phyloP scores from a whole-genome alignment of 2,113 vertebrate species.

The Colius striatus region DNA sequence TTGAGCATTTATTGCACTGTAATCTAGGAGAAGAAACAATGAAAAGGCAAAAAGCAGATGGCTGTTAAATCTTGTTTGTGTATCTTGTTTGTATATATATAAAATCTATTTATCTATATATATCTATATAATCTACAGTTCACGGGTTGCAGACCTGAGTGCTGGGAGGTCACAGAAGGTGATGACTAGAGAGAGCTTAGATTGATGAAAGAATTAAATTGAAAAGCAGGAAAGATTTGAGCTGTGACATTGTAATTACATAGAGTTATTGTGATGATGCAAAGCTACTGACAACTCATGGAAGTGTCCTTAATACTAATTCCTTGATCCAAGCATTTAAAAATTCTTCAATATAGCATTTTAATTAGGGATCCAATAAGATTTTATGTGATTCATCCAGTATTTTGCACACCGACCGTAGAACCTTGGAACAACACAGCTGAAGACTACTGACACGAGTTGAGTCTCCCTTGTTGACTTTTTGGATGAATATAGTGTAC shows the following conservation, averaged over 20 bases:
- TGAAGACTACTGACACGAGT: background rate
- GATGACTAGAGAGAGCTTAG: background rate
- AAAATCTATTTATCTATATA: no score
- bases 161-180: background rate
- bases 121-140: background rate
- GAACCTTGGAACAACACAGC: background rate
- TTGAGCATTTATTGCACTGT: background rate
- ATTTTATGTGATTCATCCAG: background rate
- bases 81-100: no score
- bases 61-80: background rate
- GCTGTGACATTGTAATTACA: background rate
- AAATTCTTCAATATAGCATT: background rate
- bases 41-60: background rate
- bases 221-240: background rate
- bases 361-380: background rate
- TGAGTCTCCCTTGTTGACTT: background rate
- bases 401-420: background rate
- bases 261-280: background rate
- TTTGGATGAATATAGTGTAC: background rate
- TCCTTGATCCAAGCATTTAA: background rate
- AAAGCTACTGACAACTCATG: background rate
- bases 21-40: background rate
- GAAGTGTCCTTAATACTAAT: background rate
- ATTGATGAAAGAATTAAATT: accelerated
- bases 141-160: background rate